Base-by-base conservation (phyloP, 2,113 vertebrate species). In the Perca schrenkii region DNA sequence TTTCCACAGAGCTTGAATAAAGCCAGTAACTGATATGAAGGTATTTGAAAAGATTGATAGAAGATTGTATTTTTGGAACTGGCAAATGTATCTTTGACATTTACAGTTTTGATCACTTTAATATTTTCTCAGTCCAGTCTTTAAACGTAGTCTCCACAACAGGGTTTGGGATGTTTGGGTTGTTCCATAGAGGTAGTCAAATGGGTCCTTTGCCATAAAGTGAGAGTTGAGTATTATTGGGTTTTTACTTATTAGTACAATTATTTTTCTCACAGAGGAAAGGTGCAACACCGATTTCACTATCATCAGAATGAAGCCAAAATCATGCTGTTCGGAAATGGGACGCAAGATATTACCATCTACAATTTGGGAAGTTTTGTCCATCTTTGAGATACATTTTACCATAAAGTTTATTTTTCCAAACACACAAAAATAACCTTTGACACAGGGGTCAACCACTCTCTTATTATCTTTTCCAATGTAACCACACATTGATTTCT, bases 401-500 rank as follows among this genome's bases (percentile, higher is more conserved):
- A 58, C 52, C 43, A 31, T 14, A 15, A 63, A 57, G 6, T 54
- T 8, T 40, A 40, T 58, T 72, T 4, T 57, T n/a, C 3, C 21
- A 74, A 56, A 78, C 61, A 34, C 28, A 40, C 17, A 56, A 43
- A 69, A 43, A 22, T 11, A 82, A 64, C n/a, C 14, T 28, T 49
- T 58, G 31, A 54, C 25, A 34, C 17, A n/a, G n/a, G 6, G 14
- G 58, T 22, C 47, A 65, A 34, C 40, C 3, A 6, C 40, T 21
- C 15, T 40, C 47, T 13, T 16, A 65, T 40, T 22, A 13, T 58
- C 14, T 10, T 68, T 77, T 77, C 25, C 49, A 43, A 67, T 63
- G 40, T 7, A 65, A 71, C 22, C 49, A 22, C 36, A 50, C 46
- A 53, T 16, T 67, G 71, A 68, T 60, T 65, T 69, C 61, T 79